Percentiles rank a stretch among this genome's conserved stretches.
phyloP scores from a whole-genome alignment of 2,113 vertebrate genomes.

The Pelmatolapia mariae region DNA sequence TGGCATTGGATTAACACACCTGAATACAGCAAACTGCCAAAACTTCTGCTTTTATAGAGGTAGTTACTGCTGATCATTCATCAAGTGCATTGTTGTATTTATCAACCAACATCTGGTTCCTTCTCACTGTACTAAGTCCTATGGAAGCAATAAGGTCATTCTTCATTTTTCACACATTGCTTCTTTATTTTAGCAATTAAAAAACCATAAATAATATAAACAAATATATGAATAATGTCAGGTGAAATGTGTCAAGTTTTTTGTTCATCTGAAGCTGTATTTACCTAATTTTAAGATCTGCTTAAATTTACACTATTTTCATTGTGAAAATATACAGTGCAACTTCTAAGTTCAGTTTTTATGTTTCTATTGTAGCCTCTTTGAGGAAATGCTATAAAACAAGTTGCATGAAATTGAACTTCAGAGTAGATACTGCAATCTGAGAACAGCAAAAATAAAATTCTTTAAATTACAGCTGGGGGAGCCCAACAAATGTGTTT shows the following conservation, averaged over 20 bases:
- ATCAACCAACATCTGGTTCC: not conserved
- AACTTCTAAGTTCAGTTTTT: not conserved
- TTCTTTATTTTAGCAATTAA: not conserved
- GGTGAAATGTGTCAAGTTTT: not conserved
- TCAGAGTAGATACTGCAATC: not conserved
- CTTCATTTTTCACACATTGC: not conserved
- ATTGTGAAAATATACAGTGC: not conserved
- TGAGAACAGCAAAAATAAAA: not conserved
- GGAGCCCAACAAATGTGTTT: not conserved
- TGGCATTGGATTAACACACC: not conserved
- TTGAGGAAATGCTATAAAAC: not conserved
- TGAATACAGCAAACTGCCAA: not conserved
- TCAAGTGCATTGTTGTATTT: not conserved
- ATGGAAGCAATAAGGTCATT: not conserved
- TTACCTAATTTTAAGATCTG: not conserved
- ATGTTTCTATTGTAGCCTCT: not conserved
- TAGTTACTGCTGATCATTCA: not conserved
- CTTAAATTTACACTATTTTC: not conserved
- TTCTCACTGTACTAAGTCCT: not conserved
- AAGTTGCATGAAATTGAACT: not conserved
- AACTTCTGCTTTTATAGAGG: not conserved
- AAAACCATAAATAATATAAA: not conserved
- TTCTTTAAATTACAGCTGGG: not conserved
- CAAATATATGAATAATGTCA: not conserved
- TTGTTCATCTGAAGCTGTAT: not conserved